Evolutionary conservation across 2,113 vertebrate genomes (phyloP), one percentile per base, ranked within the genome.

Genomic region (Zosterops lateralis): DNA sequence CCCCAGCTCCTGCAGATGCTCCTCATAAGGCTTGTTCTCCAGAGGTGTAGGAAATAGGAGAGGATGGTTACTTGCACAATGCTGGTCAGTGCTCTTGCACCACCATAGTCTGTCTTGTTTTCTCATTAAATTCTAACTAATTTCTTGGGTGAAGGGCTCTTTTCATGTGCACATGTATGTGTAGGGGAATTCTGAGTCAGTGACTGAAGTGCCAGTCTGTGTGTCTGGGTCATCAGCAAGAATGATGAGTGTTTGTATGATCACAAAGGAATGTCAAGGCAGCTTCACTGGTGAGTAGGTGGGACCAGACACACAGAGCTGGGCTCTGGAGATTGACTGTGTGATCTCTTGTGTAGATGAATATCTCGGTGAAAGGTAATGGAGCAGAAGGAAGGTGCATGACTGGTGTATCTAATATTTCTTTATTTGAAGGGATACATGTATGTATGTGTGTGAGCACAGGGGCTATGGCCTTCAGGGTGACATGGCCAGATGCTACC

Each of bases 391-490:
- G 17, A 66, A 14, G 3, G 34, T 57, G 5, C 12, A 22, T 16
- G 25, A 22, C 8, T 40, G 21, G 3, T 22, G 6, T 38, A 32
- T 64, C 7, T 29, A 36, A 21, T 13, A 22, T 8, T 0, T 0
- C 15, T 36, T 32, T 64, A 19, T 34, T 64, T 47, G 26, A 42
- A 62, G 19, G 26, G 10, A 44, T 62, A 20, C 3, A 3, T 12
- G 1, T 6, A 3, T 14, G 1, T 3, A 3, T 6, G 3, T 20
- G 14, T 71, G 8, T 5, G 1, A 38, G 31, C 31, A 7, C 54
- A 38, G 19, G 15, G 7, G 3, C 45, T 77, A 25, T 14, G 32
- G 34, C 12, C 16, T 45, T 53, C 31, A 32, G 50, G 54, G 32
- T 45, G 40, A 29, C 17, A 28, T 9, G 7, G 14, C 26, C n/a